Evolutionary conservation across 1,140 invertebrate genomes (phyloP), one percentile per base, ranked within the genome.

Genomic region (Drosophila seguyi): DNA sequence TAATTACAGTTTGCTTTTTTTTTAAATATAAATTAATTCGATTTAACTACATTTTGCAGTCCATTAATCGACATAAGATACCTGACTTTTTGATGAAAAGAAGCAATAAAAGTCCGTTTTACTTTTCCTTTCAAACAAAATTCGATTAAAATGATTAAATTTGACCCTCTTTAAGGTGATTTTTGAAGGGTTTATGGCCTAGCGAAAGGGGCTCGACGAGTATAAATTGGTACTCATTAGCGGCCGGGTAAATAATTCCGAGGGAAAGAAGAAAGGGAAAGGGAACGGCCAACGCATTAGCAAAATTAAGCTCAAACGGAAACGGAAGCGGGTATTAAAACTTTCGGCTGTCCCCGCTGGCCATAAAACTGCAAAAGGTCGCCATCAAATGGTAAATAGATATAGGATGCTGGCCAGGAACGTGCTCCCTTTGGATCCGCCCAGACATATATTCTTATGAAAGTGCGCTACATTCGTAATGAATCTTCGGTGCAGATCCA

Each of bases 291-390:
- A 81, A 78, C 65, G 52, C 84, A 87, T 87, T 88, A 87, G 84
- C 68, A 53, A 77, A 88, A 90, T 87, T 84, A 84, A 75, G 65
- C 68, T 63, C 14, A 52, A 80, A 59, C 76, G 83, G 76, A 87
- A 79, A 53, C 76, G 83, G 76, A 87, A 79, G 63, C 27, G 62
- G 76, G 50, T 65, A 90, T 87, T 90, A 90, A 80, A 87, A 87
- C 65, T 88, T 77, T 74, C 48, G 80, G 47, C 60, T 42, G 50
- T 22, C 18, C 45, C 18, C 55, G 27, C 44, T n/a, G 58, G 65
- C 47, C 63, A 60, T 80, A 77, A 84, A 88, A 73, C 67, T 67
- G 52, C 20, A 60, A 87, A 90, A 90, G 68, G 80, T 77, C 86
- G 68, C 76, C 45, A 58, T 65, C 61, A 50, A 81, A 87, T 77